Conservation (phyloP, 2,797 vertebrate species). For the Chelmon rostratus region DNA sequence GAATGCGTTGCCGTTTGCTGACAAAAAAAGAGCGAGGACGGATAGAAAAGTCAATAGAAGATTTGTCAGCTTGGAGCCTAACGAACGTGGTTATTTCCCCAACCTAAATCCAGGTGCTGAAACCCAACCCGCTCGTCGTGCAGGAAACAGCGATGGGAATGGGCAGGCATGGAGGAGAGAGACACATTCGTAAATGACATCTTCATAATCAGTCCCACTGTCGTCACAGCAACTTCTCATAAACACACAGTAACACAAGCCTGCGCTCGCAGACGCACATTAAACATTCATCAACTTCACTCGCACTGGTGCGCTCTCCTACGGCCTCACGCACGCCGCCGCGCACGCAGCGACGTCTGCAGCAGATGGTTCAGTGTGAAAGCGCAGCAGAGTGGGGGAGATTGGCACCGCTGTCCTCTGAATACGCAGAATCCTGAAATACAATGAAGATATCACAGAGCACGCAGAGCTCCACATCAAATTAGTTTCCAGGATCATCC, state of each 20-base stretch:
- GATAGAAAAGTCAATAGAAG: not conserved
- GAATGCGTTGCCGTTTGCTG: not conserved
- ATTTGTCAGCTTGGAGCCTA: not conserved
- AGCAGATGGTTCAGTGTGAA: conserved; percentile 61
- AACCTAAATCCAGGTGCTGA: not conserved
- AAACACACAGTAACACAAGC: not conserved
- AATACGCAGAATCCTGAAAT: conserved; percentile 28
- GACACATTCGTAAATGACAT: not conserved
- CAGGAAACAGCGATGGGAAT: not conserved
- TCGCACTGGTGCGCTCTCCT: not conserved
- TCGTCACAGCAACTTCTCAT: not conserved
- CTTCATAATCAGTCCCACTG: conserved; percentile 6
- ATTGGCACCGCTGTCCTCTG: conserved; percentile 34
- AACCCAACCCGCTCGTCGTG: not conserved
- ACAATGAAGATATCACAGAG: conserved; percentile 64
- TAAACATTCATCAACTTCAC: conserved; percentile 11
- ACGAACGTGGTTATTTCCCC: not conserved
- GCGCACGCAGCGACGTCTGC: not conserved
- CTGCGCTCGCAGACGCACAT: not conserved
- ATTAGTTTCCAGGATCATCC: conserved; percentile 60
- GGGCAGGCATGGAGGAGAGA: not conserved
- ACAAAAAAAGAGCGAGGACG: not conserved
- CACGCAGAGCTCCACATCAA: conserved; percentile 46
- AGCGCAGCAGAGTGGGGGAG: conserved; percentile 55
- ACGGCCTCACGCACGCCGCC: not conserved